Percentiles rank a stretch among this genome's conserved stretches.
Conservation (phyloP, 2,797 vertebrate genomes). For the Hoplostethus atlanticus region DNA sequence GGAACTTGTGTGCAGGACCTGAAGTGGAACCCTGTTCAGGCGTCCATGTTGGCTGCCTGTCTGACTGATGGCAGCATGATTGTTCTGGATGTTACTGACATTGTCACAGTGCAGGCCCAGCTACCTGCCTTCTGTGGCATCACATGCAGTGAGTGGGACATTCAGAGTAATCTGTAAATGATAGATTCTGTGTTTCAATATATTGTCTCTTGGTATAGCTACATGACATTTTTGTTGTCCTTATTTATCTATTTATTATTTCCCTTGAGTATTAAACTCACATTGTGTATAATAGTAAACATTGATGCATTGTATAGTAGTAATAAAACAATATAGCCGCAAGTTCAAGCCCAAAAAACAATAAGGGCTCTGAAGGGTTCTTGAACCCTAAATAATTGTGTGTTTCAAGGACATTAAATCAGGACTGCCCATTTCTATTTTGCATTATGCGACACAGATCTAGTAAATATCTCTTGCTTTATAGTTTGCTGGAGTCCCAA, state of each 20-base stretch:
- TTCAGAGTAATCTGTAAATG: not conserved
- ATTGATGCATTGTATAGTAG: too few species aligned
- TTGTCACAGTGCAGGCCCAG: slow-evolving; percentile 82
- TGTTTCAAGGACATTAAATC: too few species aligned
- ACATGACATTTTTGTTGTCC: not conserved
- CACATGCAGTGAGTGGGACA: slow-evolving; percentile 90
- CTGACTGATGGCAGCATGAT: slow-evolving; percentile 92
- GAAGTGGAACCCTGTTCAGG: slow-evolving; percentile 92
- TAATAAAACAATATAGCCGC: too few species aligned
- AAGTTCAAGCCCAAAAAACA: too few species aligned
- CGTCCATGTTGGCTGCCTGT: slow-evolving; percentile 88
- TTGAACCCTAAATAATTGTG: too few species aligned
- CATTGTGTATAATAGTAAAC: too few species aligned
- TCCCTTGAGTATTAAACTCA: too few species aligned
- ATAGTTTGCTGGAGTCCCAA: slow-evolving; percentile 99
- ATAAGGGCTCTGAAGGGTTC: too few species aligned
- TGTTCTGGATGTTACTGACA: slow-evolving; percentile 90
- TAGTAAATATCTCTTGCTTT: slow-evolving; percentile 26
- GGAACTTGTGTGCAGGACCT: slow-evolving; percentile 88
- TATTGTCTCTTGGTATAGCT: not conserved
- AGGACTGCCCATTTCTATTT: not conserved
- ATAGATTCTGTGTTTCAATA: not conserved
- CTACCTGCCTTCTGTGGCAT: slow-evolving; percentile 88
- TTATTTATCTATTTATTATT: too few species aligned
- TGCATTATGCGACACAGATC: slow-evolving; percentile 2